Percentiles rank a stretch among this genome's conserved stretches.
Evolutionary conservation across 2,888 invertebrate genomes (phyloP).

Genomic region (Ariolimax columbianus): DNA sequence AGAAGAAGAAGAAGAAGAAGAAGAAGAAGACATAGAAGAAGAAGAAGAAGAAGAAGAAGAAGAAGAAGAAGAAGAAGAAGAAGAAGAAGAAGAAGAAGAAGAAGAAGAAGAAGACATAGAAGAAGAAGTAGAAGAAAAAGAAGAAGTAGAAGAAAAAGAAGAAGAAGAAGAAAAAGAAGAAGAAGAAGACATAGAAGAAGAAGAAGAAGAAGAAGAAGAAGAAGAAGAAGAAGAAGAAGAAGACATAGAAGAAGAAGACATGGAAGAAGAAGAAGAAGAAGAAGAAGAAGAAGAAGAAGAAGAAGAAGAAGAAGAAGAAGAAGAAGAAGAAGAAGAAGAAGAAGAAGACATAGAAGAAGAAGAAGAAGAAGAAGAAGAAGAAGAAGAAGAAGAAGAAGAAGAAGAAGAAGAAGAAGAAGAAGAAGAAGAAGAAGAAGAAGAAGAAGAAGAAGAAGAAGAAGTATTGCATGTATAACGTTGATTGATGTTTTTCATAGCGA

Average conservation of each 20-base stretch:
- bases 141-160: not conserved
- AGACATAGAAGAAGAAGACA: too few relatives aligned
- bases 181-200: too few relatives aligned
- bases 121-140: not conserved
- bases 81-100: not conserved
- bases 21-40: not conserved
- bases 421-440: slow-evolving; percentile 17
- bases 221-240: slow-evolving; percentile 5
- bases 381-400: not conserved
- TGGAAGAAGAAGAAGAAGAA: not conserved
- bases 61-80: not conserved
- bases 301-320: slow-evolving; percentile 24
- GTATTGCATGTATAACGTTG: not conserved
- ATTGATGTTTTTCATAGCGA: too few relatives aligned
- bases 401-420: not conserved
- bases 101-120: not conserved
- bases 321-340: not conserved
- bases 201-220: slow-evolving; percentile 25
- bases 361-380: not conserved
- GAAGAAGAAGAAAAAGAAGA: too few relatives aligned
- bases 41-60: not conserved
- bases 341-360: too few relatives aligned
- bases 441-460: slow-evolving; percentile 1
- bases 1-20: not conserved
- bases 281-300: slow-evolving; percentile 18